These are phyloP conservation scores for Ptiloglossa arizonensis DNA, from an alignment of 1,140 invertebrate genomes.

Conservation along the genomic window DNA sequence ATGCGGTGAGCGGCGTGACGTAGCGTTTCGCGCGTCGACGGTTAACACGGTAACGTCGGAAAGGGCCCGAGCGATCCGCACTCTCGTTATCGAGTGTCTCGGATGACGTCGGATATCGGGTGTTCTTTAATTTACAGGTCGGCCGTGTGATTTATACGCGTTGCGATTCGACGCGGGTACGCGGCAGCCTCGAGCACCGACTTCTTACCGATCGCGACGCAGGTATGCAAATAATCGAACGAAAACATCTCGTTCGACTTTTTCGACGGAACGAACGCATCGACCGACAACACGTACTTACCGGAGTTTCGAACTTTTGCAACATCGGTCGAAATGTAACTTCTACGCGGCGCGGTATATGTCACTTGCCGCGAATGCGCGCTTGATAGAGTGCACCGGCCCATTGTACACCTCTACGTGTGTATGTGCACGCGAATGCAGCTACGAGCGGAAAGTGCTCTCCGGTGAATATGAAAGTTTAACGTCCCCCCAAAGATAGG, in stretches of 20 bases:
- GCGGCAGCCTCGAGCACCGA: not conserved
- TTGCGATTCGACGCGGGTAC: not conserved
- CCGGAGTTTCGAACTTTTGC: conserved; percentile 17
- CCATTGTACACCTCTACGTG: not conserved
- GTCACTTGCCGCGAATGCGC: conserved; percentile 7
- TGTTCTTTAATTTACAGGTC: not conserved
- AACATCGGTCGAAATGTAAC: conserved; percentile 39
- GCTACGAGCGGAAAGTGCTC: conserved; percentile 18
- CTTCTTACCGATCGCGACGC: too few relatives aligned
- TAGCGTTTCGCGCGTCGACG: conserved; percentile 12
- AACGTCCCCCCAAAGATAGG: conserved; percentile 43
- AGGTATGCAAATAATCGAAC: not conserved
- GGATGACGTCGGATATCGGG: not conserved
- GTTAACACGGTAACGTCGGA: conserved; percentile 15
- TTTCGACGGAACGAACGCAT: not conserved
- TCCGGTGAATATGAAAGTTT: conserved; percentile 47
- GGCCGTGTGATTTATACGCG: not conserved
- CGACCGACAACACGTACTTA: not conserved
- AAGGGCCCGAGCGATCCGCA: not conserved
- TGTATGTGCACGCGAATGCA: conserved; percentile 9
- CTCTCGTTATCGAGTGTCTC: conserved; percentile 25
- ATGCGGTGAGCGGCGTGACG: too few relatives aligned
- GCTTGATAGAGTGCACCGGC: conserved; percentile 5
- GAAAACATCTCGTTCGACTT: conserved; percentile 15
- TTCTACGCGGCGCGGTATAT: conserved; percentile 15